A percentile compares a stretch with the other conserved stretches of the same genome.
Conservation (phyloP, 2,797 vertebrate species). For the Lerista edwardsae region DNA sequence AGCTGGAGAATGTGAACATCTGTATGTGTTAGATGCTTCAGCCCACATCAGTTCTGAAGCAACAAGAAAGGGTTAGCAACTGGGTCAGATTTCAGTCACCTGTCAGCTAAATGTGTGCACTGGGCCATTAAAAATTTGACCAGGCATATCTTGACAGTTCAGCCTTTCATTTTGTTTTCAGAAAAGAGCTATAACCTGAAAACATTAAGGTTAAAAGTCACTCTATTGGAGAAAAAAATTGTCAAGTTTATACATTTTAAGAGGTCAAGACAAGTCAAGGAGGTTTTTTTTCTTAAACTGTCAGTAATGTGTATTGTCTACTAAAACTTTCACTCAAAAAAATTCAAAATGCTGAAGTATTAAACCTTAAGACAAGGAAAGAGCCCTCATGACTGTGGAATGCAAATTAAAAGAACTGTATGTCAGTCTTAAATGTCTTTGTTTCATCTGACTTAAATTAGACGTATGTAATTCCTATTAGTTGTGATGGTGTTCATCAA, state of each 20-base stretch:
- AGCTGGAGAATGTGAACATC: slow-evolving; percentile 74
- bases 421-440: slow-evolving; percentile 3
- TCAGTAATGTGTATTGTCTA: neutral
- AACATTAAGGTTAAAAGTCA: slow-evolving; percentile 45
- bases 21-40: slow-evolving; percentile 75
- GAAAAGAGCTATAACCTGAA: slow-evolving; percentile 67
- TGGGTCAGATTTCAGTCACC: slow-evolving; percentile 79
- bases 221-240: neutral
- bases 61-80: slow-evolving; percentile 74
- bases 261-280: neutral
- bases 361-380: neutral
- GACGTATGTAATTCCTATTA: neutral
- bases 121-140: slow-evolving; percentile 79
- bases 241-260: neutral
- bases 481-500: neutral
- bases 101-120: slow-evolving; percentile 79
- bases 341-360: neutral
- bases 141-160: slow-evolving; percentile 76
- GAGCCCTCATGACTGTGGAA: neutral
- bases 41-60: slow-evolving; percentile 73
- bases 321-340: slow-evolving; percentile 6
- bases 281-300: slow-evolving; percentile 5
- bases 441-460: slow-evolving; percentile 4
- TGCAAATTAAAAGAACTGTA: neutral
- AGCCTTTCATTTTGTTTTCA: slow-evolving; percentile 70